These are phyloP conservation scores for Bembecia ichneumoniformis DNA, from an alignment of 2,888 invertebrate species.

Conservation along the genomic window DNA sequence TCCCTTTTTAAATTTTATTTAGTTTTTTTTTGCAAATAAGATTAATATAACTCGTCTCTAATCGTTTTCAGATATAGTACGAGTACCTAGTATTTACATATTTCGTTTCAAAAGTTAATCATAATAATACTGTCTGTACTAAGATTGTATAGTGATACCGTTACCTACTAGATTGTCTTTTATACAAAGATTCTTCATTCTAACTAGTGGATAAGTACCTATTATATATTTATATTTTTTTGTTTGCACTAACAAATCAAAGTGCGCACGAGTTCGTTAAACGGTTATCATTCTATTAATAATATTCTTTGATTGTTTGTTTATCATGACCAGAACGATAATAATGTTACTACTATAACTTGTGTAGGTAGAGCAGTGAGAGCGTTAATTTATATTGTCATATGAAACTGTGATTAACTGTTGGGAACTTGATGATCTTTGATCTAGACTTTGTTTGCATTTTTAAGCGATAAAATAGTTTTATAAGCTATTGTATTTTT, in stretches of 20 bases:
- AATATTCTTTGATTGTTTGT: slow-evolving; percentile 62
- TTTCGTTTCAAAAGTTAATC: too few species aligned
- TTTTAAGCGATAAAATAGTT: slow-evolving; percentile 5
- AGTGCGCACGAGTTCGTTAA: slow-evolving; percentile 56
- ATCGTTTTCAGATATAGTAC: background rate
- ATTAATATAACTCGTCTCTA: background rate
- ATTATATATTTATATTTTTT: slow-evolving; percentile 19
- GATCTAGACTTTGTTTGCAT: slow-evolving; percentile 9
- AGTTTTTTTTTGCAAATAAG: too few species aligned
- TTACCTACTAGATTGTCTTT: too few species aligned
- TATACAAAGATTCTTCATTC: too few species aligned
- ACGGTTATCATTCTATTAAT: slow-evolving; percentile 53
- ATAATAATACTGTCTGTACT: too few species aligned
- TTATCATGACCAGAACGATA: slow-evolving; percentile 45
- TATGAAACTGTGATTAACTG: background rate
- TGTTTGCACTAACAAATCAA: slow-evolving; percentile 43
- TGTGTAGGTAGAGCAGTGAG: background rate
- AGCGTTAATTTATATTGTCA: background rate
- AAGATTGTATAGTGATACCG: too few species aligned
- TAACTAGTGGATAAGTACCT: background rate
- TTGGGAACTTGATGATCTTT: slow-evolving; percentile 8
- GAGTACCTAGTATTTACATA: background rate
- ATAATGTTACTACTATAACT: slow-evolving; percentile 1
- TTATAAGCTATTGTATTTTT: too few species aligned
- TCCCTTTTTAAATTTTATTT: too few species aligned